phyloP scores from a whole-genome alignment of 1,140 invertebrate species.

The Mycetomoellerius zeteki region DNA sequence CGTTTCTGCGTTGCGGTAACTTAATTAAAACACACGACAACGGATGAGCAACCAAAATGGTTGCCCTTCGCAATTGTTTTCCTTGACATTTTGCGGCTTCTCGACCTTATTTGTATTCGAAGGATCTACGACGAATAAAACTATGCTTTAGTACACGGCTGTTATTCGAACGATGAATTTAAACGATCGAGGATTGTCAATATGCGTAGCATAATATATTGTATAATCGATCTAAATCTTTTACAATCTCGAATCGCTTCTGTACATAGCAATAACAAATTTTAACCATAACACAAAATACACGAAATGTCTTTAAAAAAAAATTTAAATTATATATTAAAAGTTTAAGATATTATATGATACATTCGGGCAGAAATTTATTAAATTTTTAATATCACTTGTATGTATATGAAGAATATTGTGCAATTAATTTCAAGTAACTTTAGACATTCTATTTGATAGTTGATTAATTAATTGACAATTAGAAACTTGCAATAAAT shows the following conservation, averaged over 20 bases:
- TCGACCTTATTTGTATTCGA: conserved; percentile 51
- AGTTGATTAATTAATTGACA: not conserved
- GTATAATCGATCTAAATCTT: conserved; percentile 13
- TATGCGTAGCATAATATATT: not conserved
- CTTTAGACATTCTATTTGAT: not conserved
- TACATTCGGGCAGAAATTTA: not conserved
- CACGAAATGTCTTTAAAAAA: not conserved
- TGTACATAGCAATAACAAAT: not conserved
- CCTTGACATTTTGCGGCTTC: conserved; percentile 55
- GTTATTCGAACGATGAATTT: conserved; percentile 38
- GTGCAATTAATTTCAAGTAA: not conserved
- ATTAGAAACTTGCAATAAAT: not conserved
- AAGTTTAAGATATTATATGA: not conserved
- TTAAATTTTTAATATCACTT: conserved; percentile 1
- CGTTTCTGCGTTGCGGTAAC: not conserved
- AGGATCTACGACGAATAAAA: conserved; percentile 51
- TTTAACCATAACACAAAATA: not conserved
- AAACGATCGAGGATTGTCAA: not conserved
- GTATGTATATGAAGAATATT: not conserved
- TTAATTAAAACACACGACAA: conserved; percentile 41
- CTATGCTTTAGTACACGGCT: not conserved
- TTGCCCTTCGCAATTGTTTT: conserved; percentile 41
- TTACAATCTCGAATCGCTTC: not conserved
- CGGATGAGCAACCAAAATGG: conserved; percentile 30
- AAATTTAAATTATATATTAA: conserved; percentile 7